Percentiles rank a stretch among this genome's conserved stretches.
These are phyloP conservation scores for Rotaria socialis DNA, from an alignment of 2,888 invertebrate species.

Conservation along the genomic window DNA sequence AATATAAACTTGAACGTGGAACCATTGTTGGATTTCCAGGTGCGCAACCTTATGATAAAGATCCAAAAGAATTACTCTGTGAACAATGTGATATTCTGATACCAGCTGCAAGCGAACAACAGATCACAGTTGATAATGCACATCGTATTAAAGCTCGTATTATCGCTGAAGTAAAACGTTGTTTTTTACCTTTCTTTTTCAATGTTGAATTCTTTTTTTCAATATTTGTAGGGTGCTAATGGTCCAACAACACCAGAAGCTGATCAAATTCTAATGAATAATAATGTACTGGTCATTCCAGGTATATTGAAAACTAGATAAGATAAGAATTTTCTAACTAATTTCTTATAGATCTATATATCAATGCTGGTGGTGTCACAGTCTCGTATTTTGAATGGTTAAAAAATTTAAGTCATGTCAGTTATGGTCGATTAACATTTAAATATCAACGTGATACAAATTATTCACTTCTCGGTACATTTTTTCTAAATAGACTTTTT, in stretches of 20 bases:
- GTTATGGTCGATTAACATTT: conserved; percentile 83
- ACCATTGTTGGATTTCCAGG: conserved; percentile 89
- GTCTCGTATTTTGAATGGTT: conserved; percentile 98
- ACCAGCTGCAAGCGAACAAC: conserved; percentile 90
- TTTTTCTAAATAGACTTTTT: no score
- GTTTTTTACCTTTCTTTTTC: neutral
- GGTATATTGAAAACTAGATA: neutral
- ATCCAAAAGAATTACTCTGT: conserved; percentile 68
- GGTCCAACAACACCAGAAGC: conserved; percentile 93
- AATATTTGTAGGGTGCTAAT: conserved; percentile 80
- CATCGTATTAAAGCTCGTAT: conserved; percentile 77
- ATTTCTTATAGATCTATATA: conserved; percentile 71
- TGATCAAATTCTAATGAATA: conserved; percentile 79
- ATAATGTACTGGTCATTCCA: conserved; percentile 83
- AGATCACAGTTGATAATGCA: conserved; percentile 84
- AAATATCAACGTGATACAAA: conserved; percentile 91
- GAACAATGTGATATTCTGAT: conserved; percentile 93
- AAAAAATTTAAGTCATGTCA: conserved; percentile 94
- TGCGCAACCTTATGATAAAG: conserved; percentile 72
- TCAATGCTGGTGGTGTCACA: conserved; percentile 81
- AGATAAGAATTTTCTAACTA: conserved; percentile 70
- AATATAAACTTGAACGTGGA: conserved; percentile 67
- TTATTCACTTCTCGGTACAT: conserved; percentile 74
- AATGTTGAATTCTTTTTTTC: neutral
- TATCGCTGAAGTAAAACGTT: conserved; percentile 36